Evolutionary conservation across 2,113 vertebrate species (phyloP).

Genomic region (Xiphophorus maculatus): DNA sequence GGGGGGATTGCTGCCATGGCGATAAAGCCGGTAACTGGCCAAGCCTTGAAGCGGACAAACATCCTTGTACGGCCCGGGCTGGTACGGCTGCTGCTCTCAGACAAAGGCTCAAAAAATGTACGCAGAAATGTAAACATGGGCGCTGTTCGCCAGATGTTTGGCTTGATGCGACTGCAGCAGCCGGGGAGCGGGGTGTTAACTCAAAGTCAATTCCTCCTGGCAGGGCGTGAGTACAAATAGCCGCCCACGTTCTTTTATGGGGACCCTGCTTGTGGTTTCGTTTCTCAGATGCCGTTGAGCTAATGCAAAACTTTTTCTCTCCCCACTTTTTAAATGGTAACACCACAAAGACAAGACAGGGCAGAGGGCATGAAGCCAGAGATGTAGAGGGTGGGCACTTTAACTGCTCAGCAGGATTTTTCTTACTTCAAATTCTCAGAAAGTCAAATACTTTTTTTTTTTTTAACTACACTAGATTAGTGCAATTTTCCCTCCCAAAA

Average conservation of each 20-base stretch:
- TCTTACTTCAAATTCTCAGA: not conserved
- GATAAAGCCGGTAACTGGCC: slow-evolving; percentile 14
- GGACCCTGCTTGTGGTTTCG: slow-evolving; percentile 11
- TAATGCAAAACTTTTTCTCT: not conserved
- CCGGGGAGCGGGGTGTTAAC: slow-evolving; percentile 4
- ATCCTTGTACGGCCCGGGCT: slow-evolving; percentile 32
- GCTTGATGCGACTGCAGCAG: slow-evolving; percentile 10
- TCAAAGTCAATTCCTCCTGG: slow-evolving; percentile 29
- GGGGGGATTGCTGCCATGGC: slow-evolving; percentile 24
- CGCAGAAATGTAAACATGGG: slow-evolving; percentile 1
- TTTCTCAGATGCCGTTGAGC: not conserved
- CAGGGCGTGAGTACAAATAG: slow-evolving; percentile 21
- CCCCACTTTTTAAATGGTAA: no score
- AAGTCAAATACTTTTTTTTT: not conserved
- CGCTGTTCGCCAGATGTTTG: slow-evolving; percentile 41
- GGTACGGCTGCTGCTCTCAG: not conserved
- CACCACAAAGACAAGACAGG: not conserved
- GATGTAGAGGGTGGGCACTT: not conserved
- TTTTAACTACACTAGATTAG: no score
- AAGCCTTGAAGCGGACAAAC: slow-evolving; percentile 28
- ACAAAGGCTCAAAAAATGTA: not conserved
- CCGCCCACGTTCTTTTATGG: not conserved
- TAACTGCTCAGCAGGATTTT: not conserved
- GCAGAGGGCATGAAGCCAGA: no score
- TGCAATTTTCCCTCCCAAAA: not conserved